Evolutionary conservation across 2,888 invertebrate genomes (phyloP).

Genomic region (Archaeoteleia sp.): DNA sequence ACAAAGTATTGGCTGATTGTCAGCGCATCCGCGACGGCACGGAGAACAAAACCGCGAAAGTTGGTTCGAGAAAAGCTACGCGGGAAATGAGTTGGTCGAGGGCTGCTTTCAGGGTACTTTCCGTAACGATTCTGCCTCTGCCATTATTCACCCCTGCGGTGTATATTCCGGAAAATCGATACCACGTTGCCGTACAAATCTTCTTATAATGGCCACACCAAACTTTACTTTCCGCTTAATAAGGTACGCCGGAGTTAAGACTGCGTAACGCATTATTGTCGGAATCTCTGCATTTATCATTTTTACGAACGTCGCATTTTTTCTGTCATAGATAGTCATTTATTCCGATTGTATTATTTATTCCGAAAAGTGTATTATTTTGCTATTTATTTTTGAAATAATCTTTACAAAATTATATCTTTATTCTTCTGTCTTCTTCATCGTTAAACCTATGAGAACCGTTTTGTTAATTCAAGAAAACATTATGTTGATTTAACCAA

Average conservation of each 20-base stretch:
- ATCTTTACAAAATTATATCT: no score
- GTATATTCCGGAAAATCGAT: conserved; percentile 56
- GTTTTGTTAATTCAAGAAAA: no score
- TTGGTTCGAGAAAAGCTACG: conserved; percentile 37
- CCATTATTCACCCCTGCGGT: conserved; percentile 51
- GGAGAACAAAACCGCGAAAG: conserved; percentile 38
- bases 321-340: no score
- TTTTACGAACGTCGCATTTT: no score
- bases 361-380: no score
- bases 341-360: no score
- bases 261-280: conserved; percentile 24
- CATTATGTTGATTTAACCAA: no score
- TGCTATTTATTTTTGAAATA: no score
- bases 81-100: conserved; percentile 39
- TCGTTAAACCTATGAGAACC: no score
- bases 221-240: conserved; percentile 52
- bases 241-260: conserved; percentile 22
- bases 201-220: conserved; percentile 55
- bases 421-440: no score
- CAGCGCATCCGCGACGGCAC: conserved; percentile 18
- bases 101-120: conserved; percentile 46
- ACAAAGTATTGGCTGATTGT: conserved; percentile 51
- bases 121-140: conserved; percentile 47
- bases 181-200: conserved; percentile 54
- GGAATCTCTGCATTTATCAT: conserved; percentile 9